A percentile compares a stretch with the other conserved stretches of the same genome.
Conservation (phyloP, 1,140 invertebrate genomes). For the Saccostrea echinata region DNA sequence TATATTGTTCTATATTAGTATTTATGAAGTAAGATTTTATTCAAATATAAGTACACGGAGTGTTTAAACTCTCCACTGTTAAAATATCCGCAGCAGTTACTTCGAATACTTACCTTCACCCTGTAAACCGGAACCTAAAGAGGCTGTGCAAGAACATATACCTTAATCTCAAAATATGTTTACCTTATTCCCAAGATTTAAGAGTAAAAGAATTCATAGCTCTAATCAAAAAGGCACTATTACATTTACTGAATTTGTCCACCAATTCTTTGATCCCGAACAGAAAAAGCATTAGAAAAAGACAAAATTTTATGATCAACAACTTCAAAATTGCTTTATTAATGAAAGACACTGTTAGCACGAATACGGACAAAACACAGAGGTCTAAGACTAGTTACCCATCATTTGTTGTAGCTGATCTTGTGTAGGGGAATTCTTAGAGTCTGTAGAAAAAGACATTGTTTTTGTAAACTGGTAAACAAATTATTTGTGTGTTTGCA, state of each 20-base stretch:
- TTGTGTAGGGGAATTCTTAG: constrained; percentile 11
- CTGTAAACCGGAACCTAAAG: neutral
- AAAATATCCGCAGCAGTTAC: neutral
- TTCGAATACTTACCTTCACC: neutral
- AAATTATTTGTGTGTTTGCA: neutral
- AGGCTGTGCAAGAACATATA: constrained; percentile 14
- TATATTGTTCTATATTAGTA: no score
- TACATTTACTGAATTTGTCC: no score
- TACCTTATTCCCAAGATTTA: constrained; percentile 1
- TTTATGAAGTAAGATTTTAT: no score
- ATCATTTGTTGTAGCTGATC: constrained; percentile 31
- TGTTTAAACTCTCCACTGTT: neutral
- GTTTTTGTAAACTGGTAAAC: no score
- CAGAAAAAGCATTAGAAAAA: neutral
- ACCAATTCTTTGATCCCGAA: neutral
- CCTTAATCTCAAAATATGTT: neutral
- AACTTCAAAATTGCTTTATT: no score
- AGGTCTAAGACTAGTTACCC: neutral
- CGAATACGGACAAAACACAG: neutral
- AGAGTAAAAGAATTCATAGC: no score
- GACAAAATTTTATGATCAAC: neutral
- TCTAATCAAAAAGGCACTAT: no score
- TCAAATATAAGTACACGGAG: no score
- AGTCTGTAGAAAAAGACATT: neutral
- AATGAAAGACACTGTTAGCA: neutral